Evolutionary conservation across 2,797 vertebrate genomes (phyloP), one percentile per base, ranked within the genome.

Genomic region (Lycodopsis pacificus): DNA sequence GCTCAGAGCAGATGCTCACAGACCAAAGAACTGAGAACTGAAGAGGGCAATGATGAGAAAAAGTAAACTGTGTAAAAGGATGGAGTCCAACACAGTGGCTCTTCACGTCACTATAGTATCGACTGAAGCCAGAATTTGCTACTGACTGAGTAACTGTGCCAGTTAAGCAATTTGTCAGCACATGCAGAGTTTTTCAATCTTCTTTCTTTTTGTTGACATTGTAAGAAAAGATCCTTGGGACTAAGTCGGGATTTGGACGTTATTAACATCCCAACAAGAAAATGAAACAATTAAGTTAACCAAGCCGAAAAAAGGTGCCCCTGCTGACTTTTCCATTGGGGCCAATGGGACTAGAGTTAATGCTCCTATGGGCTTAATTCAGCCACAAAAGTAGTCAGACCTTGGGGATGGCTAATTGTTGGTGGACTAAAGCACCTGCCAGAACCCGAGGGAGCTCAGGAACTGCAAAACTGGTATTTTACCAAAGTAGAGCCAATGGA

Each of bases 281-380:
- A 91, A 87, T 82, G 62, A 92, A 93, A 96, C 94, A 95, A 95
- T 94, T 91, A 92, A 94, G 87, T 90, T 93, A 95, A 91, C 93
- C 91, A 93, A 90, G 94, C 94, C 17, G 86, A 94, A 95, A 48
- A 93, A 94, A 91, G 82, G 91, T 91, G 83, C 81, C 90, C 95
- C 94, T 95, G 94, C 94, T 95, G 95, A 92, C 87, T 95, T 95
- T 93, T 92, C 91, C 88, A 91, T 95, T 93, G 83, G 80, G 93
- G 90, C 85, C 88, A 88, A 93, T 93, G 92, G 93, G 92, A 92
- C 91, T 91, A 91, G 75, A 93, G 86, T 85, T 94, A 95, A 95
- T 92, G 86, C 92, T 93, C 83, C 90, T 91, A 81, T 87, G 82
- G 91, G 93, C 92, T 95, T 95, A 95, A 88, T 89, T 88, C 79